Base-by-base conservation (phyloP, 2,797 vertebrate species). In the Alectoris magna region DNA sequence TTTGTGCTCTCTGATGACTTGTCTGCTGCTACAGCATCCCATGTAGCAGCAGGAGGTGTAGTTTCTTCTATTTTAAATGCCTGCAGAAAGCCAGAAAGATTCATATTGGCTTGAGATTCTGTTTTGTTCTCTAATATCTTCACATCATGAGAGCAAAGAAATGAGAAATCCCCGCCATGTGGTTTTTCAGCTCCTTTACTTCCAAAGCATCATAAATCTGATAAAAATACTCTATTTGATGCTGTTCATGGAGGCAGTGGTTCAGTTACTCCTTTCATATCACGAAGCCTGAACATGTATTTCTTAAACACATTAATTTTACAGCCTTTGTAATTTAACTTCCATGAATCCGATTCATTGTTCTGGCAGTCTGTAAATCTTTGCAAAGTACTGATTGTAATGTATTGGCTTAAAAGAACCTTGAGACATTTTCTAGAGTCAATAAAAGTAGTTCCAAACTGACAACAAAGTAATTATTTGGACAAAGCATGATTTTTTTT, bases 401-500 rank as follows among this genome's bases (percentile, higher is more conserved):
- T 26, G 26, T 38, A 29, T 12, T 68, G 56, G 43, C 60, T 88
- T 87, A 80, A 88, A 94, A 64, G 10, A 73, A n/a, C 44, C n/a
- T 46, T 53, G 11, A 76, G 48, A 5, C 6, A 44, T 84, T 90
- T 82, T 82, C 63, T 23, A 14, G 11, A 38, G 59, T 29, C 49
- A 90, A 49, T 71, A 87, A 95, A 88, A 74, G 17, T 34, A 68
- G 58, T 83, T 93, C 39, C 17, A 56, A 49, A 22, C 39, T 62
- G 56, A 82, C 34, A 79, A 60, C 10, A 77, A 68, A 71, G 38
- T 23, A 79, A 49, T 69, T 72, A 3, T 83, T 95, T 62, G 62
- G 66, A 72, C 13, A 89, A 74, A 87, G 66, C 17, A 74, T 13
- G 77, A 94, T 83, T 43, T 14, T 87, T 83, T 94, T 83, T 87